phyloP scores from a whole-genome alignment of 2,797 vertebrate species.

The Anisognathus igniventris region DNA sequence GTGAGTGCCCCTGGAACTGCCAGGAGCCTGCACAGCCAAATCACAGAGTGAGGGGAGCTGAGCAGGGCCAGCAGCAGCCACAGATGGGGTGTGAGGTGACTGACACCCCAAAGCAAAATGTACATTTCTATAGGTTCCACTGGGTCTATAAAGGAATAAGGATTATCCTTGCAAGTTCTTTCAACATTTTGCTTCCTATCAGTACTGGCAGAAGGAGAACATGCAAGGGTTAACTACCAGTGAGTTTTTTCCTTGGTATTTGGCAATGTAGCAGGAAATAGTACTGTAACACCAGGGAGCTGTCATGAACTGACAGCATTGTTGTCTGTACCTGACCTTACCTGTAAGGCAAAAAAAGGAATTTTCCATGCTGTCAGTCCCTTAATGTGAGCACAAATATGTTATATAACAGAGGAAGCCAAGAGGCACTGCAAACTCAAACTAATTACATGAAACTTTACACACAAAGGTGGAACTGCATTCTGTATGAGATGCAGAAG shows the following conservation, averaged over 20 bases:
- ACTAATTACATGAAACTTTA: not conserved
- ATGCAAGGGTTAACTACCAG: not conserved
- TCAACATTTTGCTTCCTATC: not conserved
- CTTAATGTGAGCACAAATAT: not conserved
- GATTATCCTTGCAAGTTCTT: not conserved
- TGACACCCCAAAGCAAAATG: accelerated
- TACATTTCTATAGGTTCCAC: accelerated
- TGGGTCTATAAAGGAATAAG: not conserved
- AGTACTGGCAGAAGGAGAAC: not conserved
- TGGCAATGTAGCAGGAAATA: not conserved
- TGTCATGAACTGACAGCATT: not conserved
- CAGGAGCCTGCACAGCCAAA: not conserved
- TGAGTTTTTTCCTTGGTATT: not conserved
- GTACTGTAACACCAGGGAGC: not conserved
- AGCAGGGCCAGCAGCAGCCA: not conserved
- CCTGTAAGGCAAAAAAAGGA: not conserved
- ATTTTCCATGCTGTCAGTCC: not conserved
- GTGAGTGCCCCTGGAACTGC: not conserved
- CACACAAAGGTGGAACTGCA: not conserved
- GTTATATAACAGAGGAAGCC: not conserved
- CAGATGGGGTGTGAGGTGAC: accelerated
- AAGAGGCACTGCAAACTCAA: not conserved
- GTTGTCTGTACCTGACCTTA: not conserved
- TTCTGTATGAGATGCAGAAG: not conserved
- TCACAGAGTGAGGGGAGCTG: accelerated